Evolutionary conservation across 2,797 vertebrate genomes (phyloP), one percentile per base, ranked within the genome.

Genomic region (Selene dorsalis): DNA sequence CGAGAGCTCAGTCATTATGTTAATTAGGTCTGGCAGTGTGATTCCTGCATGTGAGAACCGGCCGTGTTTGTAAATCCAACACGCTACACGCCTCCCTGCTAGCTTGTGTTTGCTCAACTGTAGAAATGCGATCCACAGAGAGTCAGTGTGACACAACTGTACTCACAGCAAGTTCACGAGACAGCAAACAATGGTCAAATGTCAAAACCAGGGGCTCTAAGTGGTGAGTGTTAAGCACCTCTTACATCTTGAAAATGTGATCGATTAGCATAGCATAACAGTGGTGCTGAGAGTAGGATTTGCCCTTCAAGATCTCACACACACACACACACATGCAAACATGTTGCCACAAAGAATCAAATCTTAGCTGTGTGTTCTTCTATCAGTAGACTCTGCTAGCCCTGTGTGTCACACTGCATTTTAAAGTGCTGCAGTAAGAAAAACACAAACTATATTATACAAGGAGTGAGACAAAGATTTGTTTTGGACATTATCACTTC

Each of bases 1-100:
- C 14, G 4, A 85, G 77, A 74, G 82, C 73, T 76, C 80, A 76
- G 75, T 84, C 82, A 88, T 92, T 91, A 88, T 48, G 48, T 82
- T 88, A 90, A 92, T 92, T 70, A 85, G 82, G 68, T 77, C 64
- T 84, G 80, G 64, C 74, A 65, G 76, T 53, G 48, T 48, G 79
- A 79, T 45, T 76, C 48, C 73, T 62, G 56, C 57, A 74, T 75
- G 78, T 84, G 75, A 78, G 73, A 80, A 65, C 58, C 2, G 39
- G 48, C 4, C 7, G 0, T 58, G 67, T 79, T 84, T 32, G 39
- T 22, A 69, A 73, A 62, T 76, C 66, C 60, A 48, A 32, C 63
- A 75, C 45, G 55, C n/a, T 39, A 16, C 60, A 56, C 68, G 45
- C 47, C 71, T 50, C 39, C 38, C 24, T 72, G 47, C n/a, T 50